A percentile compares a stretch with the other conserved stretches of the same genome.
Conservation (phyloP, 1,140 invertebrate species). For the Drosophila sp. region DNA sequence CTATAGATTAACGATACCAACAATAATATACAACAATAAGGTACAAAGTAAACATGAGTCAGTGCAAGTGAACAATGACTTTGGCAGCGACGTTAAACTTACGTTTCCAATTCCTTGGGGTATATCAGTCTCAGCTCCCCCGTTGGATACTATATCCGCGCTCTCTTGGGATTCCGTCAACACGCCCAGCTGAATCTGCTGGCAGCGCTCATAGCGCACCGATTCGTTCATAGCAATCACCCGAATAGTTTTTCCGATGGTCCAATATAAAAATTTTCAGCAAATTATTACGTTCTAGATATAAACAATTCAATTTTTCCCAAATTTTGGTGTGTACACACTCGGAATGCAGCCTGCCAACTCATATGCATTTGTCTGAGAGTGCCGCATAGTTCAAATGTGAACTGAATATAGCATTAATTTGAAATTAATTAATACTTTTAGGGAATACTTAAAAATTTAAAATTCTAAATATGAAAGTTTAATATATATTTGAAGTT, state of each 20-base stretch:
- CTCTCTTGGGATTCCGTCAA: conserved; percentile 56
- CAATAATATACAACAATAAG: conserved; percentile 15
- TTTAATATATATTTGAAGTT: no score
- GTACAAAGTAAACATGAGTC: conserved; percentile 55
- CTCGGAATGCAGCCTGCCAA: conserved; percentile 20
- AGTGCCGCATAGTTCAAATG: no score
- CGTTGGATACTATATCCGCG: conserved; percentile 7
- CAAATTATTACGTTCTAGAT: conserved; percentile 73
- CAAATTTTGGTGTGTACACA: conserved; percentile 36
- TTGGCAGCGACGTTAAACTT: conserved; percentile 39
- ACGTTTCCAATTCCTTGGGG: conserved; percentile 66
- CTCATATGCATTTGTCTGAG: not conserved
- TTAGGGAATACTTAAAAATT: no score
- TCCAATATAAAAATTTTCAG: conserved; percentile 23
- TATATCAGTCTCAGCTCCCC: conserved; percentile 36
- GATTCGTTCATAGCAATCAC: conserved; percentile 71
- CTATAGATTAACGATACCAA: conserved; percentile 77
- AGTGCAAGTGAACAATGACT: conserved; percentile 47
- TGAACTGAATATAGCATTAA: no score
- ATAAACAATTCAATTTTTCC: conserved; percentile 53
- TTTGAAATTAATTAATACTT: no score
- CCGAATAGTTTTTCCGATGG: conserved; percentile 17
- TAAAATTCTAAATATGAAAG: no score
- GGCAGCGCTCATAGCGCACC: conserved; percentile 71
- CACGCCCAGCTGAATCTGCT: conserved; percentile 69